Evolutionary conservation across 2,797 vertebrate species (phyloP), one percentile per base, ranked within the genome.

Genomic region (Lithobates pipiens): DNA sequence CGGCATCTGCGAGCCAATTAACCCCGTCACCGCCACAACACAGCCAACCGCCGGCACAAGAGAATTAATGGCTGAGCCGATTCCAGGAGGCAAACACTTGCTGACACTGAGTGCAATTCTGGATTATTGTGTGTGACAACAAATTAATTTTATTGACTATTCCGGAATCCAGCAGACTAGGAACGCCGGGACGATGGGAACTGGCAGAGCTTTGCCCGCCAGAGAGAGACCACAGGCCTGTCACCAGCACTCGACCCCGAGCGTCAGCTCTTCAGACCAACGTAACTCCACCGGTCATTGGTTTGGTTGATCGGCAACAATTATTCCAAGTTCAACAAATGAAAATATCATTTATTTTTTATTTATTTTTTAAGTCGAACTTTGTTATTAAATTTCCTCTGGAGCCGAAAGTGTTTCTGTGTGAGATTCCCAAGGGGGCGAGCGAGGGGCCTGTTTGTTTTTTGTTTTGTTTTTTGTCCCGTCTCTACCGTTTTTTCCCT

Each of bases 391-490:
- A 3, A 29, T 34, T 57, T 42, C 70, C 23, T 36, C 32, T 36
- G 10, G 10, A 57, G 7, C 5, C 34, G 39, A 75, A 75, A 6
- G 42, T 27, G 32, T 34, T 36, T 75, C 21, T 23, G 6, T 15
- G 13, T 1, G 69, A 46, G 80, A 46, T 50, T 75, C 54, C 44
- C 71, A 44, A 29, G n/a, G 50, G 68, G 80, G 39, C 7, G 71
- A 11, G 71, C 1, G 10, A 65, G 76, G 76, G 83, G 57, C 15
- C 70, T 44, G 80, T 63, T 63, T 34, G 69, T 32, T 63, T 80
- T 85, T 85, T 77, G n/a, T n/a, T 69, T 67, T 61, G 75, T 72
- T 80, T 85, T 84, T 75, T 74, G 77, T 80, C 84, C 84, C 42
- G 63, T 50, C 78, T 81, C 65, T 63, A 18, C 3, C 29, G 29